Evolutionary conservation across 1,140 invertebrate species (phyloP).

Genomic region (Pomacea maculata): DNA sequence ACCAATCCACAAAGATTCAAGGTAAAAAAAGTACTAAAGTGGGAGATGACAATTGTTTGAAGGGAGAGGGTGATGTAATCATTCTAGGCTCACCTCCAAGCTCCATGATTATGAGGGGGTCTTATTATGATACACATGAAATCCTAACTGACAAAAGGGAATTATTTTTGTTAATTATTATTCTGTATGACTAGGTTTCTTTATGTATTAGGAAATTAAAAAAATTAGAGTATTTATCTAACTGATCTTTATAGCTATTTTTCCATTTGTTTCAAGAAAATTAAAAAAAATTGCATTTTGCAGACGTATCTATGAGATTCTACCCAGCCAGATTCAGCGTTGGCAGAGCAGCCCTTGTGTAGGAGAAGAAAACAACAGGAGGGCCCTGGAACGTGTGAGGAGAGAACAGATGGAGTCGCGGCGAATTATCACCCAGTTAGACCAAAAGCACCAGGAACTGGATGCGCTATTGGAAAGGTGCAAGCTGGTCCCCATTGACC

Average conservation of each 20-base stretch:
- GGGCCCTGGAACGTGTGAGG: conserved; percentile 83
- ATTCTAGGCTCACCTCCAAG: no score
- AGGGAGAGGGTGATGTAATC: no score
- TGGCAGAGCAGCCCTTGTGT: conserved; percentile 90
- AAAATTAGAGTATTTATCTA: no score
- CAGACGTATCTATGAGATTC: conserved; percentile 72
- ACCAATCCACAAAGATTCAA: no score
- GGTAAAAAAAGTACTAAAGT: no score
- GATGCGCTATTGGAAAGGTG: conserved; percentile 84
- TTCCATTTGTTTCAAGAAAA: not conserved
- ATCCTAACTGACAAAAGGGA: no score
- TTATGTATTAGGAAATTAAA: no score
- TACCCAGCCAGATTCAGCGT: conserved; percentile 93
- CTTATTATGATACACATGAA: no score
- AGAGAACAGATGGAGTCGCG: conserved; percentile 80
- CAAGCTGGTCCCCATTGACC: conserved; percentile 73
- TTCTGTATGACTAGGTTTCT: no score
- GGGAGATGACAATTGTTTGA: no score
- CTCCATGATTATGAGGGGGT: no score
- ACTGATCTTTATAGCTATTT: not conserved
- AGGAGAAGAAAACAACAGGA: conserved; percentile 87
- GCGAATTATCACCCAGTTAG: conserved; percentile 69
- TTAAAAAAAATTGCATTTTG: conserved; percentile 20
- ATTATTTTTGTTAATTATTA: no score
- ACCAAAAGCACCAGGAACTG: conserved; percentile 71